phyloP scores from a whole-genome alignment of 37 sponge, comb jelly and placozoan genomes.

The Trichoplax adhaerens region DNA sequence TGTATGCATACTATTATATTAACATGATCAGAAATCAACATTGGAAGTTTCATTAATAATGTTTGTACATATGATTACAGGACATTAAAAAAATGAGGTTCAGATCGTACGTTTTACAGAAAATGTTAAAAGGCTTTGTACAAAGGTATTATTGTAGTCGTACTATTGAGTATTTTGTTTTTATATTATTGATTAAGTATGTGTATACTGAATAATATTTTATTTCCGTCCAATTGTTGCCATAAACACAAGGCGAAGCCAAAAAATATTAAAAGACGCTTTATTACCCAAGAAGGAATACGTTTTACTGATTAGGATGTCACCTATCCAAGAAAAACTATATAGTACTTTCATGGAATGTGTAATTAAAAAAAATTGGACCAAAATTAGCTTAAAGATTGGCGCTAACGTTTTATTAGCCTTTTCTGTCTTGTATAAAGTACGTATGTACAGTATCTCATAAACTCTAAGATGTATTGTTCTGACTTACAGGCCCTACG shows the following conservation, averaged over 20 bases:
- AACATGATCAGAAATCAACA: neutral
- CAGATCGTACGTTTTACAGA: slow-evolving; percentile 38
- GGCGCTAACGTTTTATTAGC: no score
- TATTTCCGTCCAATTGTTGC: neutral
- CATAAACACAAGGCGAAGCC: slow-evolving; percentile 38
- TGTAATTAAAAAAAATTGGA: no score
- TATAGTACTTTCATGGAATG: slow-evolving; percentile 48
- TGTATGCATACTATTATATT: slow-evolving; percentile 17
- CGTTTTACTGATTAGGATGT: slow-evolving; percentile 47
- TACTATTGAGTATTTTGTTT: no score
- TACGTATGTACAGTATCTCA: neutral
- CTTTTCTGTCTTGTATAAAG: neutral
- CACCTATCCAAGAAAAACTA: slow-evolving; percentile 40
- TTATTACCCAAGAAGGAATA: slow-evolving; percentile 75
- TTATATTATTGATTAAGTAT: no score
- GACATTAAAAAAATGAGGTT: slow-evolving; percentile 30
- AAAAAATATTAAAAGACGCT: slow-evolving; percentile 46
- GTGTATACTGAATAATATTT: neutral
- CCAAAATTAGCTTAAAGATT: no score
- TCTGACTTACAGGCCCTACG: neutral
- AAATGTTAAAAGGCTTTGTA: slow-evolving; percentile 42
- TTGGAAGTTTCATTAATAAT: neutral
- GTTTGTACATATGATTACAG: slow-evolving; percentile 4
- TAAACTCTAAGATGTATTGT: neutral
- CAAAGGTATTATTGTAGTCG: slow-evolving; percentile 14